Percentiles rank a stretch among this genome's conserved stretches.
Evolutionary conservation across 2,888 invertebrate genomes (phyloP).

Genomic region (Cloeon dipterum): DNA sequence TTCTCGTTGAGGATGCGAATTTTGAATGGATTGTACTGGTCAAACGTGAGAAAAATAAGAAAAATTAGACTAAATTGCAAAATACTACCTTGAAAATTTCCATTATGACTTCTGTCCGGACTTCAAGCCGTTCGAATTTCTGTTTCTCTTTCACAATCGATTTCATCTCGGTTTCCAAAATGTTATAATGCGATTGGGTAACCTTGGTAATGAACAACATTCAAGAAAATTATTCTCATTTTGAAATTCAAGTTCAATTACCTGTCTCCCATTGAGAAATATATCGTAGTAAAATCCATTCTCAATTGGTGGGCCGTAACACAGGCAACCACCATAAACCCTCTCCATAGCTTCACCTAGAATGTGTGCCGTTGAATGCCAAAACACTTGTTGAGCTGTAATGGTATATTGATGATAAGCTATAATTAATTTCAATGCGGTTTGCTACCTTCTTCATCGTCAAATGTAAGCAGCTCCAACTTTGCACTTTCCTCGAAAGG

Average conservation of each 20-base stretch:
- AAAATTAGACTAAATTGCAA: neutral
- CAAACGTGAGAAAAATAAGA: conserved; percentile 6
- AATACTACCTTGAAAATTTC: conserved; percentile 80
- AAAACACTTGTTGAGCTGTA: conserved; percentile 78
- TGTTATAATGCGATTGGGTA: conserved; percentile 67
- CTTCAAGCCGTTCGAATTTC: conserved; percentile 87
- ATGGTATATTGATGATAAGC: conserved; percentile 3
- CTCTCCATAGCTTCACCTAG: conserved; percentile 94
- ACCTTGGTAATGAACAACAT: conserved; percentile 25
- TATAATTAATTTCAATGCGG: no score
- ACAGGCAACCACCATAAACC: conserved; percentile 85
- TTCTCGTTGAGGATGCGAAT: conserved; percentile 84
- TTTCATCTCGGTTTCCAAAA: conserved; percentile 62
- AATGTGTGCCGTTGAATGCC: conserved; percentile 98
- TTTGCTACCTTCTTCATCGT: conserved; percentile 57
- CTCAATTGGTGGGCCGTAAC: conserved; percentile 98
- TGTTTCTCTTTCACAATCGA: conserved; percentile 91
- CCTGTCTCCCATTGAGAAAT: conserved; percentile 60
- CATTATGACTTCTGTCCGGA: conserved; percentile 79
- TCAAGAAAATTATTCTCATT: neutral
- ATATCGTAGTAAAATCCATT: conserved; percentile 97
- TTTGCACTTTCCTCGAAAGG: conserved; percentile 70
- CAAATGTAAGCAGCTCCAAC: conserved; percentile 77
- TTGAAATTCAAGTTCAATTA: conserved; percentile 16
- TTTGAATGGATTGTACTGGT: conserved; percentile 62